A percentile compares a stretch with the other conserved stretches of the same genome.
Conservation (phyloP, 1,140 invertebrate species). For the Brachionus koreanus region DNA sequence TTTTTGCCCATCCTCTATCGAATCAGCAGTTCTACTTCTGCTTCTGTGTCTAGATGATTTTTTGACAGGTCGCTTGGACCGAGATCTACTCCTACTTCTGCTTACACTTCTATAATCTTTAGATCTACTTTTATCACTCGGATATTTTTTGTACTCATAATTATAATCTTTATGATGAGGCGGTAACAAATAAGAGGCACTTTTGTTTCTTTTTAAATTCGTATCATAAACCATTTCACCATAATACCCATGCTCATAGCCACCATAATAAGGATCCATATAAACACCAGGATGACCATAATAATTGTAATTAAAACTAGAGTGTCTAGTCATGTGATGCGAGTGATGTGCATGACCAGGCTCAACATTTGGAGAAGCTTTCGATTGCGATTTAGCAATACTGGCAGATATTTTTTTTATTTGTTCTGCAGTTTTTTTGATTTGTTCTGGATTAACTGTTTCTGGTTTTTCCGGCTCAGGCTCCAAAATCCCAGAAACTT, state of each 20-base stretch:
- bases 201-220: neutral
- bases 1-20: neutral
- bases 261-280: neutral
- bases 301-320: constrained; percentile 33
- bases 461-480: neutral
- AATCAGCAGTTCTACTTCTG: neutral
- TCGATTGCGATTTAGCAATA: neutral
- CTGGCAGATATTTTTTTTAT: constrained; percentile 1
- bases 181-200: constrained; percentile 2
- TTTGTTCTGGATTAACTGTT: neutral
- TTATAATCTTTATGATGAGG: constrained; percentile 16
- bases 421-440: constrained; percentile 20
- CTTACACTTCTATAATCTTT: neutral
- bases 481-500: neutral
- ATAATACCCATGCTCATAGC: neutral
- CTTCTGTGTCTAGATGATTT: constrained; percentile 12
- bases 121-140: neutral
- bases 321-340: constrained; percentile 14
- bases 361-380: neutral
- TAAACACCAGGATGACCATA: neutral
- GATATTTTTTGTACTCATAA: constrained; percentile 14
- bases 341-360: neutral
- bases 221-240: neutral
- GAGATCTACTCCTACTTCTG: constrained; percentile 14
- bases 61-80: neutral